phyloP scores from a whole-genome alignment of 2,888 invertebrate genomes.

The Empis livida region DNA sequence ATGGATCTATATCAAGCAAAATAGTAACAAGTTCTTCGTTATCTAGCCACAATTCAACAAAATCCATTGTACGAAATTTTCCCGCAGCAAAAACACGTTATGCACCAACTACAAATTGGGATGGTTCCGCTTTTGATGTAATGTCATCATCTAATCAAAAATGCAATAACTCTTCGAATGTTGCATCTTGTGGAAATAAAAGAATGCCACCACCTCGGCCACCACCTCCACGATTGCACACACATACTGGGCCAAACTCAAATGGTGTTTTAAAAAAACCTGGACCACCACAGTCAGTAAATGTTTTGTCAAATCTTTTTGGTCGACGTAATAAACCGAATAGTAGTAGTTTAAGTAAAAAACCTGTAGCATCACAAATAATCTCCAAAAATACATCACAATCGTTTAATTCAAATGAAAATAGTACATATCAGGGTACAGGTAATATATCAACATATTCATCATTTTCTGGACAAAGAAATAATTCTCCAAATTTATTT shows the following conservation, averaged over 20 bases:
- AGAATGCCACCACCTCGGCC: conserved; percentile 34
- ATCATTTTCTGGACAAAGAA: conserved; percentile 2
- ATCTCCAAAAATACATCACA: conserved; percentile 5
- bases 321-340: conserved; percentile 14
- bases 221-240: conserved; percentile 29
- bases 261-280: conserved; percentile 9
- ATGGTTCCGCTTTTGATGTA: conserved; percentile 26
- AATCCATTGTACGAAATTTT: conserved; percentile 28
- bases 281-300: conserved; percentile 20
- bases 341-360: neutral
- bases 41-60: conserved; percentile 14
- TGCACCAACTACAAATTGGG: conserved; percentile 32
- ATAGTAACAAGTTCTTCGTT: neutral
- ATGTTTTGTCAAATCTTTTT: conserved; percentile 30
- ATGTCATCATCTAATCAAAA: neutral
- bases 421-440: conserved; percentile 2
- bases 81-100: conserved; percentile 27
- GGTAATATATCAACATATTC: neutral
- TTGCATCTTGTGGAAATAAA: conserved; percentile 17
- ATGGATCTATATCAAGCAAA: neutral
- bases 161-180: neutral
- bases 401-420: conserved; percentile 3
- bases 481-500: neutral
- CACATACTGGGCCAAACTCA: conserved; percentile 15
- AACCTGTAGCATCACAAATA: conserved; percentile 10